Conservation (phyloP, 2,113 vertebrate genomes). For the Astatoreochromis straeleni region DNA sequence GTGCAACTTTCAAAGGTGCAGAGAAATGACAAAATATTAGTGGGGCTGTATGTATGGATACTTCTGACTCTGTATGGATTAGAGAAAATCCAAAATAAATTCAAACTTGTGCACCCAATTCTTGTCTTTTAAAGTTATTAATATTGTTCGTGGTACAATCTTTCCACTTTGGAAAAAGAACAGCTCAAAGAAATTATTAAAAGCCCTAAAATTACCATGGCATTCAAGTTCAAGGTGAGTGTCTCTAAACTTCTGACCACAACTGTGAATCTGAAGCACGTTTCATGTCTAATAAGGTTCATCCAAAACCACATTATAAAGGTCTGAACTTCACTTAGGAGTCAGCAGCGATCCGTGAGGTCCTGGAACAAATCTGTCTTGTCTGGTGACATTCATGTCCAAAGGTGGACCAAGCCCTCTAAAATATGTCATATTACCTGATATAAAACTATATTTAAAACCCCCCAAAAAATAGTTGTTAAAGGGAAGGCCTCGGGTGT, state of each 20-base stretch:
- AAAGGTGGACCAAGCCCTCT: neutral
- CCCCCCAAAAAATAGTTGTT: neutral
- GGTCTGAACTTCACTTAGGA: neutral
- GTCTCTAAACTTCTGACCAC: neutral
- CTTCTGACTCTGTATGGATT: neutral
- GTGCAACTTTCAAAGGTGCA: neutral
- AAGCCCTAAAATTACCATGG: neutral
- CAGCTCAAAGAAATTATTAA: neutral
- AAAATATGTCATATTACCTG: neutral
- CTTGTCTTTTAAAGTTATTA: neutral
- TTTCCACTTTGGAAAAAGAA: neutral
- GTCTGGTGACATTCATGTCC: neutral
- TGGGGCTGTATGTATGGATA: neutral
- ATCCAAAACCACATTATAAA: neutral
- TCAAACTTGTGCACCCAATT: neutral
- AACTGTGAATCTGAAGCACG: neutral
- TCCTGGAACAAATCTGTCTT: neutral
- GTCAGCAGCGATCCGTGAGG: neutral
- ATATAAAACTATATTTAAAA: neutral
- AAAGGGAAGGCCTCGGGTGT: neutral
- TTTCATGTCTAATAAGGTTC: neutral
- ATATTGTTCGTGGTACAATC: fast-evolving
- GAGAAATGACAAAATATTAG: neutral
- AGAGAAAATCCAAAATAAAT: neutral
- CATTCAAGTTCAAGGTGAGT: neutral